Percentiles rank a stretch among this genome's conserved stretches.
phyloP scores from a whole-genome alignment of 2,113 vertebrate species.

The Siphamia tubifer region DNA sequence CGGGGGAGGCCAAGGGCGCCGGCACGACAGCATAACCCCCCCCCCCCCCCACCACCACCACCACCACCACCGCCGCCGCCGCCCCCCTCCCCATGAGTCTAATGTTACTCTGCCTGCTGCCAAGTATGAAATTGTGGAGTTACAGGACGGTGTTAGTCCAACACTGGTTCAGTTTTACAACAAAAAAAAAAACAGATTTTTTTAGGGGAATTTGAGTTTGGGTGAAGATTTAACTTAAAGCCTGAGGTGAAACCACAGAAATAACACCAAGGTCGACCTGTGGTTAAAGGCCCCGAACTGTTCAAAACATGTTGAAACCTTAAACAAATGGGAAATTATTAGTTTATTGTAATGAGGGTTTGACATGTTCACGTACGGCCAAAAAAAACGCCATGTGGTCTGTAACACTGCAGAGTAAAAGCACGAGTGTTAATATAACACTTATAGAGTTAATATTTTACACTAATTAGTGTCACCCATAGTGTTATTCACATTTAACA shows the following conservation, averaged over 20 bases:
- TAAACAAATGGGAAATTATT: constrained; percentile 29
- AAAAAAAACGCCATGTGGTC: no score
- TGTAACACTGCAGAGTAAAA: no score
- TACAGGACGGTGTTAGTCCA: constrained; percentile 40
- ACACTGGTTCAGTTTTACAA: constrained; percentile 36
- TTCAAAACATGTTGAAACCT: constrained; percentile 43
- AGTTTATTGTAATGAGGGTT: constrained; percentile 5
- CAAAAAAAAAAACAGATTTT: constrained; percentile 45
- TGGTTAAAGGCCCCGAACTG: constrained; percentile 3
- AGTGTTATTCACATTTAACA: no score
- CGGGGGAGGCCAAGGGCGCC: constrained; percentile 78
- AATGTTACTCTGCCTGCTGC: constrained; percentile 74
- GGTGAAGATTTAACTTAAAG: constrained; percentile 40
- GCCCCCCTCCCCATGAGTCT: constrained; percentile 67
- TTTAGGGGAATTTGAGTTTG: constrained; percentile 22
- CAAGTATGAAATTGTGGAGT: constrained; percentile 61
- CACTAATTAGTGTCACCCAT: no score
- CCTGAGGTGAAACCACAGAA: constrained; percentile 37
- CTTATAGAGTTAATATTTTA: no score
- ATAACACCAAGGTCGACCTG: constrained; percentile 31
- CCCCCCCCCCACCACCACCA: no score
- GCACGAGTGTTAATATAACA: no score
- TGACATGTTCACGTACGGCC: constrained; percentile 16
- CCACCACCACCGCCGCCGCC: no score
- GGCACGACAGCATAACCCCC: constrained; percentile 73